These are phyloP conservation scores for Ophioninae sp. DNA, from an alignment of 2,888 invertebrate genomes.

Conservation along the genomic window DNA sequence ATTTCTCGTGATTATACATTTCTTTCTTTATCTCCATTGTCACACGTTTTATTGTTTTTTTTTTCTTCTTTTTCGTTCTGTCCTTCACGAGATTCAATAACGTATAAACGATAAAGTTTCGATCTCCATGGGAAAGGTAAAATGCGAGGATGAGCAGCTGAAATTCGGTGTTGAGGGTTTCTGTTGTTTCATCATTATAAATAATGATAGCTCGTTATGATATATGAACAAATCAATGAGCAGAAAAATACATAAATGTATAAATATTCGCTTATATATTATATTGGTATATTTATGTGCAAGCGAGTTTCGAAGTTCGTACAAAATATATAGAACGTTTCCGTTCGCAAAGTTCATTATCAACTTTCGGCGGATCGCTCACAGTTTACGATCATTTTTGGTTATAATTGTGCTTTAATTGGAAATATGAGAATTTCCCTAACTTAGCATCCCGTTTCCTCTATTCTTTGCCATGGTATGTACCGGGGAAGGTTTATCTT, in stretches of 20 bases:
- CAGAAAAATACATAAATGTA: not conserved
- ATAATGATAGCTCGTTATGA: not conserved
- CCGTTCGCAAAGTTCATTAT: not conserved
- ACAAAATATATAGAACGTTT: not conserved
- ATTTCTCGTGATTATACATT: not conserved
- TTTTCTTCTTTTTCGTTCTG: not conserved
- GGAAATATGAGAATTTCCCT: constrained; percentile 66
- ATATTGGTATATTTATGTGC: not conserved
- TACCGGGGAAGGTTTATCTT: not conserved
- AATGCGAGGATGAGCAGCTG: not conserved
- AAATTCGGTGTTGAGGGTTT: not conserved
- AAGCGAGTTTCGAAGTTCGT: not conserved
- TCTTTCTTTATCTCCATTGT: not conserved
- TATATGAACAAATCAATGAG: not conserved
- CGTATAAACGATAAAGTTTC: not conserved
- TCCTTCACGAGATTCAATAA: not conserved
- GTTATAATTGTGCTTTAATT: constrained; percentile 71
- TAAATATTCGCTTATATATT: not conserved
- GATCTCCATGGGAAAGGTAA: not conserved
- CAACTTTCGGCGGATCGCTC: constrained; percentile 7
- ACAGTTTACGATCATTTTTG: constrained; percentile 64
- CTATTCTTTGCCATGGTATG: not conserved
- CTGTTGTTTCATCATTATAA: constrained; percentile 31
- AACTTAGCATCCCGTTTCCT: no score
- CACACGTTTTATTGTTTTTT: not conserved